Percentiles rank a stretch among this genome's conserved stretches.
Evolutionary conservation across 2,888 invertebrate species (phyloP).

Genomic region (Agelastica alni): DNA sequence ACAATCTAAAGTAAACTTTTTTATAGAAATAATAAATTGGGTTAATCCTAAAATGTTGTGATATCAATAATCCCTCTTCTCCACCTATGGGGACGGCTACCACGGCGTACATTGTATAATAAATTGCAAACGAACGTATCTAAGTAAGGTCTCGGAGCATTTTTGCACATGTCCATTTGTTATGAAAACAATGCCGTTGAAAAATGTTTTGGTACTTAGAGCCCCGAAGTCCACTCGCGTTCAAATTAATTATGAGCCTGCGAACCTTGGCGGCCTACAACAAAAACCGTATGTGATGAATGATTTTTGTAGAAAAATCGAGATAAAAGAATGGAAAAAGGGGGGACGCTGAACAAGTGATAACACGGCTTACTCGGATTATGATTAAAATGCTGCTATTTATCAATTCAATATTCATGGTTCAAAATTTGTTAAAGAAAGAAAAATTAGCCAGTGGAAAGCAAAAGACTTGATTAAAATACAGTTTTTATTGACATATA

Average conservation of each 20-base stretch:
- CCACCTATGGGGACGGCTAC: slow-evolving; percentile 2
- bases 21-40: no score
- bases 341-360: background rate
- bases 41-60: no score
- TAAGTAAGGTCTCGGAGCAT: slow-evolving; percentile 30
- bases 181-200: slow-evolving; percentile 33
- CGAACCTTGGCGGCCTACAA: slow-evolving; percentile 9
- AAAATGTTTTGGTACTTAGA: slow-evolving; percentile 27
- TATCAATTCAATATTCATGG: no score
- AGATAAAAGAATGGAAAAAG: background rate
- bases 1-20: no score
- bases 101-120: slow-evolving; percentile 26
- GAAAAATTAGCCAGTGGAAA: no score
- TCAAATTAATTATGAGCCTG: slow-evolving; percentile 16
- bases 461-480: no score
- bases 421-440: no score
- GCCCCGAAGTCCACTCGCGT: slow-evolving; percentile 9
- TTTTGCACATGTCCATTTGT: slow-evolving; percentile 36
- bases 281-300: slow-evolving; percentile 15
- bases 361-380: background rate
- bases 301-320: slow-evolving; percentile 13
- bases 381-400: no score
- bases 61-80: no score
- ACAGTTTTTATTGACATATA: no score
- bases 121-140: slow-evolving; percentile 29